Percentiles rank a stretch among this genome's conserved stretches.
Evolutionary conservation across 2,888 invertebrate genomes (phyloP).

Genomic region (Cryptophagus acutangulus): DNA sequence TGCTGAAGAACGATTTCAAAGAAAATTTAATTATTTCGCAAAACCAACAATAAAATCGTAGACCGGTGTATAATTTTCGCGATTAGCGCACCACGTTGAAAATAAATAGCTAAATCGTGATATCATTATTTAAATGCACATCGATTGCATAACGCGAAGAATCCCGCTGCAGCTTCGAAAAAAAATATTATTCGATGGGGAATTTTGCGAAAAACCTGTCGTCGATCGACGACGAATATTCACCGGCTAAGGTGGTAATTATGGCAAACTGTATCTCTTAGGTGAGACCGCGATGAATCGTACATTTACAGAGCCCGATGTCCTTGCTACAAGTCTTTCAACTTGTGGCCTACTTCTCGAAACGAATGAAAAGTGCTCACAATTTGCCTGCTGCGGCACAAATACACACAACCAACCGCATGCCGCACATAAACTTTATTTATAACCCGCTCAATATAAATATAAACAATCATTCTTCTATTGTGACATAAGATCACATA

Average conservation of each 20-base stretch:
- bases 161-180: slow-evolving; percentile 8
- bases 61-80: slow-evolving; percentile 2
- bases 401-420: slow-evolving; percentile 20
- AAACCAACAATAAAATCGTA: slow-evolving; percentile 3
- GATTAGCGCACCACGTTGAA: too few relatives aligned
- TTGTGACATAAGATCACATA: slow-evolving; percentile 41
- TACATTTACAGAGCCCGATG: slow-evolving; percentile 54
- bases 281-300: slow-evolving; percentile 41
- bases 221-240: background rate
- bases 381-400: slow-evolving; percentile 36
- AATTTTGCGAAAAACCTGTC: slow-evolving; percentile 1
- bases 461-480: slow-evolving; percentile 29
- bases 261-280: slow-evolving; percentile 35
- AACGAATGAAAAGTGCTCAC: slow-evolving; percentile 29
- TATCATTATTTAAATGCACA: slow-evolving; percentile 12
- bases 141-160: slow-evolving; percentile 13
- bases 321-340: slow-evolving; percentile 71
- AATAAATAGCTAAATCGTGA: slow-evolving; percentile 16
- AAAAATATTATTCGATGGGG: background rate
- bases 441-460: slow-evolving; percentile 33
- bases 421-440: slow-evolving; percentile 22
- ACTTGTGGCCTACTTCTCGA: slow-evolving; percentile 49
- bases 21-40: too few relatives aligned
- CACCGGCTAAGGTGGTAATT: slow-evolving; percentile 1
- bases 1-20: slow-evolving; percentile 4